A percentile compares a stretch with the other conserved stretches of the same genome.
Conservation (phyloP, 2,113 vertebrate species). For the Geococcyx californianus region DNA sequence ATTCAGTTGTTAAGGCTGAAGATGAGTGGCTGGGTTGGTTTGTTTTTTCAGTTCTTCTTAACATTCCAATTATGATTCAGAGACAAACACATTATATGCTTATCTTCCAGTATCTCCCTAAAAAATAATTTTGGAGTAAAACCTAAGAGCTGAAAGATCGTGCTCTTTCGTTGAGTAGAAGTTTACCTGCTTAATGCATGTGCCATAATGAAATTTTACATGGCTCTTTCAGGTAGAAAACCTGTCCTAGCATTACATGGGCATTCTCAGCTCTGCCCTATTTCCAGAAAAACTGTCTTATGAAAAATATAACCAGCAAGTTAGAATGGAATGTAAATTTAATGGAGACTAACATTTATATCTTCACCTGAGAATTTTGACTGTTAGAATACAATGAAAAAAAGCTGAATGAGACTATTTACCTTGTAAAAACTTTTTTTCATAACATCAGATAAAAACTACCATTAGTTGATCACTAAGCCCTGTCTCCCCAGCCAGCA, state of each 20-base stretch:
- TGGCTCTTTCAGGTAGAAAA: not conserved
- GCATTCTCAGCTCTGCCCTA: not conserved
- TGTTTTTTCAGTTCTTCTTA: not conserved
- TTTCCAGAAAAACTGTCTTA: not conserved
- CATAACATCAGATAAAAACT: not conserved
- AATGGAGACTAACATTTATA: not conserved
- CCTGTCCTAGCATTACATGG: not conserved
- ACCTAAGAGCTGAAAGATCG: not conserved
- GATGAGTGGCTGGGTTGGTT: not conserved
- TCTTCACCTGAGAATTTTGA: not conserved
- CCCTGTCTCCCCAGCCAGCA: not conserved
- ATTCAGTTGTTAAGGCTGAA: not conserved
- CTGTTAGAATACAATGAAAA: not conserved
- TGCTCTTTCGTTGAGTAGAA: not conserved
- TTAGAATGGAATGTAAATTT: not conserved
- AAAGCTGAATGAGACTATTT: not conserved
- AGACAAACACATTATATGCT: not conserved
- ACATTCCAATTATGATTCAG: not conserved
- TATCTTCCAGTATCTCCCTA: not conserved
- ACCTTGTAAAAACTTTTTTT: not conserved
- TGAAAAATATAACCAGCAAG: not conserved
- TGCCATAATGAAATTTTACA: rapidly evolving
- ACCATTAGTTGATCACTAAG: not conserved
- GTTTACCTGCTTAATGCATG: not conserved
- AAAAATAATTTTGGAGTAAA: not conserved